Percentiles rank a stretch among this genome's conserved stretches.
These are phyloP conservation scores for Cephus pulcher DNA, from an alignment of 2,888 invertebrate species.

Conservation along the genomic window DNA sequence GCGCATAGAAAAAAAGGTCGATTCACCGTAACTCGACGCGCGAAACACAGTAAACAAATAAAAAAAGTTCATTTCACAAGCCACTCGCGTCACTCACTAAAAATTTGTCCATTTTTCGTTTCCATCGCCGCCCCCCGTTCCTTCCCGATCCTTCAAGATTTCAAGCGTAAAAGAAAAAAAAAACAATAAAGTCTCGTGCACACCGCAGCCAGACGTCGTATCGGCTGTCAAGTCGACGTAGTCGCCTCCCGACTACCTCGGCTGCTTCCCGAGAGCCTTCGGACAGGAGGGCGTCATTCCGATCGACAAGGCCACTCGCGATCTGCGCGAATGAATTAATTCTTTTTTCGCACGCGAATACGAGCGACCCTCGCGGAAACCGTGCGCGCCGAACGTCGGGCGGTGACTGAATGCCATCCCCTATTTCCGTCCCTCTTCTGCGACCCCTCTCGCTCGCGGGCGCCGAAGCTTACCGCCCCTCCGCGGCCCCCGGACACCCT, in stretches of 20 bases:
- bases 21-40: too few relatives aligned
- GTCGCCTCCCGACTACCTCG: neutral
- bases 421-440: constrained; percentile 32
- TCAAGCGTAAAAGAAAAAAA: neutral
- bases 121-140: neutral
- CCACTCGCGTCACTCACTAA: constrained; percentile 13
- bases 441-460: constrained; percentile 35
- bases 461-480: constrained; percentile 26
- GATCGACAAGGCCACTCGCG: neutral
- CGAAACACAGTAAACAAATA: neutral
- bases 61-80: neutral
- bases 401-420: constrained; percentile 59
- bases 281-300: neutral
- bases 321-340: neutral
- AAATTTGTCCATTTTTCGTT: constrained; percentile 18
- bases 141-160: neutral
- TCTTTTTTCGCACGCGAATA: neutral
- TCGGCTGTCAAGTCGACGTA: neutral
- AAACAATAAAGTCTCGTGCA: neutral
- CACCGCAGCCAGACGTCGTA: too few relatives aligned
- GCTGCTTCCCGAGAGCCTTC: neutral
- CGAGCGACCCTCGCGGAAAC: constrained; percentile 35
- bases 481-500: neutral
- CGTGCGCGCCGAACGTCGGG: constrained; percentile 64
- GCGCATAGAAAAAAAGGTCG: too few relatives aligned